Evolutionary conservation across 2,113 vertebrate genomes (phyloP).

Genomic region (Arvicanthis niloticus): DNA sequence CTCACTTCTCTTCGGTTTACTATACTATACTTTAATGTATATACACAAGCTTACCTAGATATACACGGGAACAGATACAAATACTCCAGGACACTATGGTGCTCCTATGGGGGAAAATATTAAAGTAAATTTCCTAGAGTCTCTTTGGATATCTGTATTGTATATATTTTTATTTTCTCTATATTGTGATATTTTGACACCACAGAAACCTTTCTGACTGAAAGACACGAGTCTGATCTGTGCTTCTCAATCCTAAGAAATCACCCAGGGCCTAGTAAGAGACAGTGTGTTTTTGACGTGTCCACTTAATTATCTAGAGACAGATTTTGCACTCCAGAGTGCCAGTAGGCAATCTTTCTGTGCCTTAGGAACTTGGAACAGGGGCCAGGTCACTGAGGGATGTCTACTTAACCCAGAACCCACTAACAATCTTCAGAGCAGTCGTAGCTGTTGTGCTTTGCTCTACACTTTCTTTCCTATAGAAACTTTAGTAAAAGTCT

Average conservation of each 20-base stretch:
- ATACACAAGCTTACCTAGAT: too few relatives aligned
- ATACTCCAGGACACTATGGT: too few relatives aligned
- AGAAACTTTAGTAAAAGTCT: background rate
- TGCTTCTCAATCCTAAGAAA: background rate
- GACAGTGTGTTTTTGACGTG: background rate
- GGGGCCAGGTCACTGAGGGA: background rate
- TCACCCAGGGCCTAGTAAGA: background rate
- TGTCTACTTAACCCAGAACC: background rate
- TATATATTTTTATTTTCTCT: background rate
- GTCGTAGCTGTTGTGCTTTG: background rate
- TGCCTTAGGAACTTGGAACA: background rate
- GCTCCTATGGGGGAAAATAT: background rate
- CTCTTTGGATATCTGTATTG: background rate
- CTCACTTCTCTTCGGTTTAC: background rate
- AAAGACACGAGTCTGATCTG: too few relatives aligned
- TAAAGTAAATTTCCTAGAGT: background rate
- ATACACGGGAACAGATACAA: background rate
- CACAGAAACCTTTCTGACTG: background rate
- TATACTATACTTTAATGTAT: background rate
- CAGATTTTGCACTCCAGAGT: background rate
- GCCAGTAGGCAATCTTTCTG: background rate
- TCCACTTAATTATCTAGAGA: background rate
- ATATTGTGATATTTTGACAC: background rate
- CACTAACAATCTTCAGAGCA: background rate
- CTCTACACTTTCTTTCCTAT: background rate